Base-by-base conservation (phyloP, 1,140 invertebrate genomes). In the Drosophila biarmipes region DNA sequence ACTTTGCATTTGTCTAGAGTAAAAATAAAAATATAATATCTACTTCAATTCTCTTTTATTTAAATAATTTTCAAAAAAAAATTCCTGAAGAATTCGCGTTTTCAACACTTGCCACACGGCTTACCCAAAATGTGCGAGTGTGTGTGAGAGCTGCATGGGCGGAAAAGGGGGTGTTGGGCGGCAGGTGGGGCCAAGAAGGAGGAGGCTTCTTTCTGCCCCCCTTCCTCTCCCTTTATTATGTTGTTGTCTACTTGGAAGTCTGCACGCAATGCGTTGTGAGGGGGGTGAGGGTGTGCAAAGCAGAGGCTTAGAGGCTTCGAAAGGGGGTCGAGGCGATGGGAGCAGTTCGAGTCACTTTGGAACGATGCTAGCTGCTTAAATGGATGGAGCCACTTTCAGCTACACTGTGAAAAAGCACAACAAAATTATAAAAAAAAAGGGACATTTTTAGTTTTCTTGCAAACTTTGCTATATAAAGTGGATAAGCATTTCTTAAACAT, bases 31-130 rank as follows among this genome's bases (percentile, higher is more conserved):
- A 24, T 24, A 24, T 2, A 24, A 24, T 24, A 24, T 24, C 24
- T 24, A 0, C 24, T 24, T 4, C 5, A 2, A 24, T 24, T 24
- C 5, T 5, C 24, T 11, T 43, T 42, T 51, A 10, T n/a, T 10
- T 31, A n/a, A n/a, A 6, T 14, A n/a, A 19, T 48, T 54, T 37
- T n/a, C 14, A 1, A 12, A n/a, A n/a, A 38, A 15, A 15, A n/a
- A 8, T 15, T 69, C 48, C 53, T 81, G 51, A 58, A 49, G 57
- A 81, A 81, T 77, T 81, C 54, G 68, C 73, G 73, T 38, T 58
- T 56, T 76, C 64, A 80, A 80, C 61, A 80, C 62, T 56, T 74
- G 54, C 68, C 64, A 80, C 78, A 80, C 73, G 68, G 73, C 81
- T 62, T 80, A 43, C 42, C 34, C 31, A 78, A 62, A 15, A 19